Evolutionary conservation across 2,797 vertebrate genomes (phyloP), one percentile per base, ranked within the genome.

Genomic region (Diglossa cyanea): DNA sequence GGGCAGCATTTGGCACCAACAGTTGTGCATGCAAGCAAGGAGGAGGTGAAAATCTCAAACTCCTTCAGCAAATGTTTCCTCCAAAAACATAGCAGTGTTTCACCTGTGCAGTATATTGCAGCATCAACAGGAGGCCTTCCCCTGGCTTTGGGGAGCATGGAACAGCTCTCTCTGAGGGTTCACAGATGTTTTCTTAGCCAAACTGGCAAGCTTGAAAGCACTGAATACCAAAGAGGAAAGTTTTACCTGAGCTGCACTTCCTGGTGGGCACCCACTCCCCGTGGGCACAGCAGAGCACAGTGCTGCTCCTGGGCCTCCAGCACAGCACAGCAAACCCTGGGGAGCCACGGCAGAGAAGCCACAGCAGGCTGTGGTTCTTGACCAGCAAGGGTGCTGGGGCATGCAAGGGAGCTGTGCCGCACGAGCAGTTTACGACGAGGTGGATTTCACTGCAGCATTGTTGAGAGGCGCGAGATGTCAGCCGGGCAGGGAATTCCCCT

Each of bases 401-500:
- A 57, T 9, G 45, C 65, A 7, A 7, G 82, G 72, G 47, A 80
- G 44, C 78, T 19, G 78, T 5, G 79, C 94, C 44, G 61, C 72
- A 86, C 7, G 9, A 80, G 95, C 11, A 0, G 89, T 84, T 94
- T 94, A 91, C 2, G 31, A 75, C 2, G 82, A 88, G 90, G 65
- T 80, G 90, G 91, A 91, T 95, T 95, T 93, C 90, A 68, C 14
- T 58, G 82, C 70, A 17, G 88, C 86, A 85, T 95, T 96, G 85
- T 61, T 90, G 95, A 40, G 78, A 96, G 75, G 94, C 30, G 18
- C 1, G 48, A 93, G 93, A 96, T 96, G 81, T 92, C 95, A 91
- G 55, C 37, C 24, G 0, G 37, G 73, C n/a, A 91, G 71, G 80
- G 94, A 93, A 93, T 96, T 96, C 91, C 80, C 55, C 67, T 89